A percentile compares a stretch with the other conserved stretches of the same genome.
Conservation (phyloP, 1,140 invertebrate species). For the Cyrtorhinus lividipennis region DNA sequence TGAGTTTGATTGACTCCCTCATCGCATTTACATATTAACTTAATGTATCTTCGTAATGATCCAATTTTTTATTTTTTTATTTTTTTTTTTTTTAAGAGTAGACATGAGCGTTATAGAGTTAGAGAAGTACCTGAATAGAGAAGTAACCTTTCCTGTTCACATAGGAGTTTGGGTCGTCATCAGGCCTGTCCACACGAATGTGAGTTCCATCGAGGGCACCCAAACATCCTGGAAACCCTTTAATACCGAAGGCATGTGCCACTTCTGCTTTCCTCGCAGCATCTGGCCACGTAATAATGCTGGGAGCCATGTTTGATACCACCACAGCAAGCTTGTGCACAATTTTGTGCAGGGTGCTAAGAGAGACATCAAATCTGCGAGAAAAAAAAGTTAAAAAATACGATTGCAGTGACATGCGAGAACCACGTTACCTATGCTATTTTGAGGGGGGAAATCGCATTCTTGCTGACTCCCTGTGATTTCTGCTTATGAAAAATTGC, state of each 20-base stretch:
- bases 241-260: conserved; percentile 4
- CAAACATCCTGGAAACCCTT: conserved; percentile 24
- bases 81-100: not conserved
- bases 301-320: not conserved
- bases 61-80: not conserved
- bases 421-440: too few species aligned
- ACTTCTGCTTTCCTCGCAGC: conserved; percentile 14
- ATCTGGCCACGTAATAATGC: conserved; percentile 20
- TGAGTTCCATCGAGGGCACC: conserved; percentile 26
- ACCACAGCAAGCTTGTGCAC: conserved; percentile 20
- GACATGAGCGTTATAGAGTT: not conserved
- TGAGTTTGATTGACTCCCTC: too few species aligned
- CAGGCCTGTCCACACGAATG: conserved; percentile 24
- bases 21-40: conserved; percentile 3
- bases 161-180: conserved; percentile 22
- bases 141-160: conserved; percentile 24
- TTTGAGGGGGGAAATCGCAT: too few species aligned
- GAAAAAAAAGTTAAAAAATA: too few species aligned
- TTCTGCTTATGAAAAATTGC: too few species aligned
- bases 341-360: conserved; percentile 25
- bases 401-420: too few species aligned
- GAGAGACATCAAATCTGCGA: conserved; percentile 26
- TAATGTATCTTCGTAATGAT: not conserved
- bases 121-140: conserved; percentile 20
- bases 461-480: too few species aligned